Conservation (phyloP, 2,888 invertebrate species). For the Asteroscopus sphinx region DNA sequence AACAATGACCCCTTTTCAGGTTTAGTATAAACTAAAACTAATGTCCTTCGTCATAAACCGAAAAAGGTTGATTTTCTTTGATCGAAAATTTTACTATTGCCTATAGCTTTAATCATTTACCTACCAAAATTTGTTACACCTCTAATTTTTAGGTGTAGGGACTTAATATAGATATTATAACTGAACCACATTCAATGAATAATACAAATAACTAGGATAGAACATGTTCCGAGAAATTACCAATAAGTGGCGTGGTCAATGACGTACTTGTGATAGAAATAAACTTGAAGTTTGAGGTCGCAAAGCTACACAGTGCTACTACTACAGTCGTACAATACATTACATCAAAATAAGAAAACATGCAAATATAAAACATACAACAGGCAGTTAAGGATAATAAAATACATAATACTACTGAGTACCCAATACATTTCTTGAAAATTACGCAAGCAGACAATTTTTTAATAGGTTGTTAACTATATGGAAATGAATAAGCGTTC, state of each 20-base stretch:
- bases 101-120: no score
- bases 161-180: no score
- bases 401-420: no score
- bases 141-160: no score
- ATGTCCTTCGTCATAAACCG: no score
- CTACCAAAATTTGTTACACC: no score
- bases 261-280: slow-evolving; percentile 33
- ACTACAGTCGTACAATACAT: slow-evolving; percentile 1
- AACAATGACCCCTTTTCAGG: no score
- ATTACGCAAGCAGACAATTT: slow-evolving; percentile 10
- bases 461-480: slow-evolving; percentile 5
- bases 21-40: no score
- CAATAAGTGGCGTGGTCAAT: slow-evolving; percentile 27
- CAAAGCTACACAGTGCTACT: neutral
- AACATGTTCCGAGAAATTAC: slow-evolving; percentile 20
- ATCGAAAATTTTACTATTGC: no score
- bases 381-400: slow-evolving; percentile 15
- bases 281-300: slow-evolving; percentile 18
- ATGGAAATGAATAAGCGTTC: slow-evolving; percentile 10
- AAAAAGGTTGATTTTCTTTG: no score
- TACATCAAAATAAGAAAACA: slow-evolving; percentile 14
- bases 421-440: slow-evolving; percentile 4
- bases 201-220: slow-evolving; percentile 22
- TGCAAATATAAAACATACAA: slow-evolving; percentile 10
- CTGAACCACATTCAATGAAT: neutral